Conservation (phyloP, 2,113 vertebrate species). For the Proteles cristata region DNA sequence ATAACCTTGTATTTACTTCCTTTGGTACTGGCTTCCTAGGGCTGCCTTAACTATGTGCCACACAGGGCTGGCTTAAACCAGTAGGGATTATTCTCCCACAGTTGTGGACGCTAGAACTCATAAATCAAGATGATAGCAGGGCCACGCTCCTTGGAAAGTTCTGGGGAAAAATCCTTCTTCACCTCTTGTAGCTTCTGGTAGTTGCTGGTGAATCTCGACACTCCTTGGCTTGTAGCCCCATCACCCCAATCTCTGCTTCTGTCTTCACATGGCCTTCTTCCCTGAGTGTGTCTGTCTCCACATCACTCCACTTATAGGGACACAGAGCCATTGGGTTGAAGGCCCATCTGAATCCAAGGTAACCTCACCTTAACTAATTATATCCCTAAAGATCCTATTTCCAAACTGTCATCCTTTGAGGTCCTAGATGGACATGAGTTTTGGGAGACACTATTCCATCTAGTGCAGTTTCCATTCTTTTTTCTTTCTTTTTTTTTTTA, state of each 20-base stretch:
- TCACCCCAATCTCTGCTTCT: neutral
- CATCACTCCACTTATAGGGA: neutral
- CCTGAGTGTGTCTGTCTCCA: neutral
- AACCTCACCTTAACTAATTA: neutral
- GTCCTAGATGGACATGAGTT: neutral
- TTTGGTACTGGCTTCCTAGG: neutral
- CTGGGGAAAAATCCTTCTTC: neutral
- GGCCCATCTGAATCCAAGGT: neutral
- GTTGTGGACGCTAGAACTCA: too few species aligned
- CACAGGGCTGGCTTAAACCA: neutral
- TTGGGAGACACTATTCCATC: neutral
- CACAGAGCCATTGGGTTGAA: neutral
- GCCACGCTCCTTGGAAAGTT: neutral
- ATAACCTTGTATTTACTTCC: neutral
- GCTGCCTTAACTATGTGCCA: neutral
- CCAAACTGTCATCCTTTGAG: neutral
- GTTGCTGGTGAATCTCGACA: neutral
- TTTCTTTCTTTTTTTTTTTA: neutral
- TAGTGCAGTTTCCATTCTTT: too few species aligned
- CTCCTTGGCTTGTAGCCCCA: neutral
- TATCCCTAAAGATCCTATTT: neutral
- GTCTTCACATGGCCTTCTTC: neutral
- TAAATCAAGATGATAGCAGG: neutral
- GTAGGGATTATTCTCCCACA: neutral
- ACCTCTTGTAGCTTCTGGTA: neutral